Conservation (phyloP, 2,113 vertebrate species). For the Phyllopteryx taeniolatus region DNA sequence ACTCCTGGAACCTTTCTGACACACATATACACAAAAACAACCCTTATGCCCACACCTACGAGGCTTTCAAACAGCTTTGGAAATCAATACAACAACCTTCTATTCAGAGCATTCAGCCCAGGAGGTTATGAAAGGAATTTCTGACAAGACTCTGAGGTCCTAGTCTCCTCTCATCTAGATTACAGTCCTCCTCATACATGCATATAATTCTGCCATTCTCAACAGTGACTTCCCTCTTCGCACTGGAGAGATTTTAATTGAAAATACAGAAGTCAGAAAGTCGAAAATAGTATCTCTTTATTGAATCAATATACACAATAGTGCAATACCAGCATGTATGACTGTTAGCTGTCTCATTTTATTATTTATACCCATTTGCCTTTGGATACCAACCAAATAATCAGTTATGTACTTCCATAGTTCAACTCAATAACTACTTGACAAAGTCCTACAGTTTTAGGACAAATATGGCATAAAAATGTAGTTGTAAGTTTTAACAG, state of each 20-base stretch:
- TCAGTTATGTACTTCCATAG: not conserved
- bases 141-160: slow-evolving; percentile 10
- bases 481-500: not conserved
- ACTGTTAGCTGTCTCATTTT: slow-evolving; percentile 22
- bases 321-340: slow-evolving; percentile 24
- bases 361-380: not conserved
- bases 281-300: slow-evolving; percentile 57
- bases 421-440: not conserved
- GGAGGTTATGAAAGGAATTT: slow-evolving; percentile 35
- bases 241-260: not conserved
- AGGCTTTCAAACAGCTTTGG: slow-evolving; percentile 33
- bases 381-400: not conserved
- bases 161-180: slow-evolving; percentile 46
- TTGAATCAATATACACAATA: slow-evolving; percentile 45
- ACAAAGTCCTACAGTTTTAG: not conserved
- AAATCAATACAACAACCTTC: slow-evolving; percentile 50
- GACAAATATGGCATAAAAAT: not conserved
- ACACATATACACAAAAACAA: not conserved
- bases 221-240: slow-evolving; percentile 15
- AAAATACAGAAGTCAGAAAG: slow-evolving; percentile 31
- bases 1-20: not conserved
- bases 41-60: not conserved
- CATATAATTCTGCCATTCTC: slow-evolving; percentile 28
- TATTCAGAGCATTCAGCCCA: slow-evolving; percentile 52
- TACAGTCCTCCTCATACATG: slow-evolving; percentile 14